Evolutionary conservation across 2,797 vertebrate genomes (phyloP).

Genomic region (Typhlichthys subterraneus): DNA sequence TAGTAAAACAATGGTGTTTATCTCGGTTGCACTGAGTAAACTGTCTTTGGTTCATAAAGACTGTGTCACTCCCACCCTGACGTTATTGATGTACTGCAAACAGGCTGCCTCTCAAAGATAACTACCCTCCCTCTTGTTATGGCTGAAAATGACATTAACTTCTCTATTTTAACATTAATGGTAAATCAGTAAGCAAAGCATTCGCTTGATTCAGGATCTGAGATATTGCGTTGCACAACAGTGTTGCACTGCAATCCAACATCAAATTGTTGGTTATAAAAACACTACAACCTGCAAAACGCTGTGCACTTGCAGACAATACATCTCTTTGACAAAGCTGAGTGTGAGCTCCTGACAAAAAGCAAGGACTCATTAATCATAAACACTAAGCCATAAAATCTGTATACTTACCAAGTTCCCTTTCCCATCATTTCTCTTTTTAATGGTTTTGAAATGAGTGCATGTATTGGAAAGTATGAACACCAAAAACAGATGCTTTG

Average conservation of each 20-base stretch:
- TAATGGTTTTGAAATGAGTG: no score
- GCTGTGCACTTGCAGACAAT: constrained; percentile 37
- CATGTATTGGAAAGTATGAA: no score
- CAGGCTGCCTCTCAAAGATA: constrained; percentile 5
- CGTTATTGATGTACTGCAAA: constrained; percentile 29
- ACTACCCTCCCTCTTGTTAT: constrained; percentile 25
- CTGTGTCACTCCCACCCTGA: constrained; percentile 19
- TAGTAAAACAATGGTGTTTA: constrained; percentile 28
- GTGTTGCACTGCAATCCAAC: constrained; percentile 47
- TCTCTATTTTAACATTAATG: constrained; percentile 38
- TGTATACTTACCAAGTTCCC: no score
- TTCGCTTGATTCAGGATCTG: constrained; percentile 31
- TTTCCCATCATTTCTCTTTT: no score
- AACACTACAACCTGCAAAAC: constrained; percentile 46
- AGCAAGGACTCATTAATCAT: background rate
- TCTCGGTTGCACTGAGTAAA: constrained; percentile 27
- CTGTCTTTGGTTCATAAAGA: constrained; percentile 31
- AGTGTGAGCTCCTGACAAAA: constrained; percentile 40
- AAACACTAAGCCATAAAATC: no score
- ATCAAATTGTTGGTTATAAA: constrained; percentile 50
- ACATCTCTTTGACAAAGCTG: constrained; percentile 52
- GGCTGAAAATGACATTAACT: constrained; percentile 38
- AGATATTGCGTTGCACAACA: constrained; percentile 39
- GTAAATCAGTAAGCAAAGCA: constrained; percentile 46
- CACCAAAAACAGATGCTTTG: no score